Conservation (phyloP, 1,140 invertebrate species). For the Nebria ingens region DNA sequence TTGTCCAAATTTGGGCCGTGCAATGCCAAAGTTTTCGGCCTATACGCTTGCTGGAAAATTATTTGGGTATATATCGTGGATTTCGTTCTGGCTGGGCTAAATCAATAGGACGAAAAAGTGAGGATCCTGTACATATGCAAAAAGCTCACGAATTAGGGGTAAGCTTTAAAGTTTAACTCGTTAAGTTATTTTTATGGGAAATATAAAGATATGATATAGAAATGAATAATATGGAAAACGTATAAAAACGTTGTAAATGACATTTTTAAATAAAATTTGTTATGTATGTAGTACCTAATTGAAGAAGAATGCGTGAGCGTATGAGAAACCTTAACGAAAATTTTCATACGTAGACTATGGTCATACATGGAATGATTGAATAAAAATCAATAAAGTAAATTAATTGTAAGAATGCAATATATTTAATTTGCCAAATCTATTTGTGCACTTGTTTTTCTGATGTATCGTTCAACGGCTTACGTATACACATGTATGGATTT, state of each 20-base stretch:
- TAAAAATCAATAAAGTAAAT: no score
- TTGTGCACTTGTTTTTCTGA: no score
- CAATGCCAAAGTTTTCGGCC: neutral
- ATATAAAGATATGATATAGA: neutral
- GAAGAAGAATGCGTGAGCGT: no score
- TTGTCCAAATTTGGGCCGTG: no score
- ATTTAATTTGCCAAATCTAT: no score
- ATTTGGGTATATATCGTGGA: neutral
- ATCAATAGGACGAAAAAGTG: neutral
- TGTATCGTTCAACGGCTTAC: no score
- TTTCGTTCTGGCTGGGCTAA: neutral
- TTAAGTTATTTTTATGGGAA: neutral
- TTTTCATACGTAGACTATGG: no score
- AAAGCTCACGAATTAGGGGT: neutral
- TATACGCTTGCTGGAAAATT: neutral
- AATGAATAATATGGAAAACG: neutral
- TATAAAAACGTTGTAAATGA: neutral
- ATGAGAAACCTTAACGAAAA: no score
- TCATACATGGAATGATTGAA: no score
- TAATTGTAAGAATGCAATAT: no score
- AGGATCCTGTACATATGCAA: neutral
- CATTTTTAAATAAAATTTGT: neutral
- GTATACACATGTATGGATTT: no score
- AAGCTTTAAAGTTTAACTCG: neutral
- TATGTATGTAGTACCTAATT: no score